phyloP scores from a whole-genome alignment of 2,888 invertebrate genomes.

The Drosophila neonasuta region DNA sequence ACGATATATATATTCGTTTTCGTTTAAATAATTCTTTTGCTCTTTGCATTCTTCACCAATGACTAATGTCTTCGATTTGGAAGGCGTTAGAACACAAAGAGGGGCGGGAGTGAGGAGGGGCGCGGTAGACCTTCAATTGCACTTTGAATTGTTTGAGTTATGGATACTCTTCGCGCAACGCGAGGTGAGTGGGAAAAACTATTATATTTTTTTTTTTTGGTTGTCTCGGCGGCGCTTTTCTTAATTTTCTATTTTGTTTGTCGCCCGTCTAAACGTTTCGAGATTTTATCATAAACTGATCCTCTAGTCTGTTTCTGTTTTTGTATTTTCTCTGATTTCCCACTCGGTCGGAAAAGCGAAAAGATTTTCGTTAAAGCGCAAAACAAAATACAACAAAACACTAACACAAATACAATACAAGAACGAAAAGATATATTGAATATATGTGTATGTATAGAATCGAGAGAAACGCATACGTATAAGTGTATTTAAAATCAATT shows the following conservation, averaged over 20 bases:
- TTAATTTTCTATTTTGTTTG: constrained; percentile 36
- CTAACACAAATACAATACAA: constrained; percentile 34
- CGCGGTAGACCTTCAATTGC: constrained; percentile 42
- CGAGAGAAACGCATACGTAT: constrained; percentile 29
- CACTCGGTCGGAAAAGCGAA: constrained; percentile 52
- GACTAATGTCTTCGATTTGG: constrained; percentile 51
- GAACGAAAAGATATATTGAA: constrained; percentile 19
- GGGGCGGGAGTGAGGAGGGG: not conserved
- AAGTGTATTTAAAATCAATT: constrained; percentile 34
- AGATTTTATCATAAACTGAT: constrained; percentile 81
- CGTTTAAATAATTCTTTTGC: constrained; percentile 20
- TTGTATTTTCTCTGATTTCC: constrained; percentile 48
- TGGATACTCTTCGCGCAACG: constrained; percentile 1
- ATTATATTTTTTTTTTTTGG: constrained; percentile 6
- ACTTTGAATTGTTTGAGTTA: constrained; percentile 26
- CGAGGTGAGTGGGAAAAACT: not conserved
- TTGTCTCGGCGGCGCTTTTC: constrained; percentile 31
- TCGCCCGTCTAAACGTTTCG: constrained; percentile 78
- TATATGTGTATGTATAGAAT: constrained; percentile 26
- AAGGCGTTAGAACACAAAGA: not conserved
- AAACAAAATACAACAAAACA: constrained; percentile 50
- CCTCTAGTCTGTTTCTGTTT: constrained; percentile 57
- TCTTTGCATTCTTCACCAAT: constrained; percentile 53
- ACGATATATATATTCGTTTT: constrained; percentile 8
- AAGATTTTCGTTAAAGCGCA: constrained; percentile 57